Base-by-base conservation (phyloP, 2,113 vertebrate species). In the Pandion haliaetus region DNA sequence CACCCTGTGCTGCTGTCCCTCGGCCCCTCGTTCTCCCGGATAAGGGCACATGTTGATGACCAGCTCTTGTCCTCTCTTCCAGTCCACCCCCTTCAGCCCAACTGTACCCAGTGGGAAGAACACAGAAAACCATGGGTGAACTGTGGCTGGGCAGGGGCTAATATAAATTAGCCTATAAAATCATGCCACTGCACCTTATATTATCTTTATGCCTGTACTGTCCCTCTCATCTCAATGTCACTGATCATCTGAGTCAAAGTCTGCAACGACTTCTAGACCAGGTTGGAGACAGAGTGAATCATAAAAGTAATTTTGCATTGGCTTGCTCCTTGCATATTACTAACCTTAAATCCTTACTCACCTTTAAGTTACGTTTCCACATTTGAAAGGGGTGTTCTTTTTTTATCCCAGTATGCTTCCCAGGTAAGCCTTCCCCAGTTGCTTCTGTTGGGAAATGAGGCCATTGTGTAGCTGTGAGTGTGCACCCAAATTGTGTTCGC, bases 21-120 rank as follows among this genome's bases (percentile, higher is more conserved):
- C 0, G 0, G 10, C 25, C 23, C 59, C 49, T 67, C 0, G 0
- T 73, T 20, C 63, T 79, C 20, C n/a, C 38, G 38, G 44, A 28
- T 32, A 28, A 66, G 34, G 20, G 10, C 21, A 8, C 5, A 1
- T 17, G 12, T 7, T 61, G 71, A 18, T 23, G 47, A 52, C 3
- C 78, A 87, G n/a, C 47, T 71, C 47, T 36, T 1, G 1, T 55
- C 69, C 50, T 74, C 57, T 65, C 47, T 57, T 42, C 86, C 55
- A 90, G 36, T 28, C 23, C 28, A 14, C 13, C 17, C 21, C 28
- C n/a, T 55, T 24, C 42, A 57, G 14, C 25, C 45, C 0, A 0
- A 9, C 31, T 17, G 12, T 45, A 29, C 28, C 34, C 23, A 1
- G 0, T 23, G 52, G 29, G 18, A 49, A 29, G 50, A 45, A 32